Base-by-base conservation (phyloP, 37 sponge, comb jelly and placozoan genomes). In the Spongia lamella region DNA sequence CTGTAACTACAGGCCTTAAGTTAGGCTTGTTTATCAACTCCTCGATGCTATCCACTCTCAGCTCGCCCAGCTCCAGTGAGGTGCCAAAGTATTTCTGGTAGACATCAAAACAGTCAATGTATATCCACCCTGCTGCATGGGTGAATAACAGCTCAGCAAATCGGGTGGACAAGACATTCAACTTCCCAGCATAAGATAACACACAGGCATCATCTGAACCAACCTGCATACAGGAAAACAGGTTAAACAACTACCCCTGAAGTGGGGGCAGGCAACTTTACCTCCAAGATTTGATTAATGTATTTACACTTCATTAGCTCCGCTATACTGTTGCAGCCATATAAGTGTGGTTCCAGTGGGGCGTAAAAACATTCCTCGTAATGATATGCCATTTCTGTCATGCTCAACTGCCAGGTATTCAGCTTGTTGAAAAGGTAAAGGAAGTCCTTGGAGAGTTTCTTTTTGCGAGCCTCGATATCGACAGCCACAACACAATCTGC, bases 361-460 rank as follows among this genome's bases (percentile, higher is more conserved):
- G 54, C 63, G 0, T 66, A 76, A 29, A 50, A 77, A 66, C 88
- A 87, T 21, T 72, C 36, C 19, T 66, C 31, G 35, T 87, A 87
- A 19, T 51, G 26, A 22, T 53, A 11, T 29, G 52, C 52, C 64
- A 87, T 34, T 13, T 53, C 52, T 20, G 30, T 30, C 35, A 87
- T 6, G 26, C 38, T 40, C 58, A 77, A 27, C 51, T 40, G 29
- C 38, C 70, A 70, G 29, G 37, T 26, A 16, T 70, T n/a, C 0
- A 72, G 59, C 32, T 82, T 78, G 21, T 70, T 64, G 55, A 87
- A 87, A 65, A 87, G 61, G 72, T 81, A 61, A 1, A 70, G 66
- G 29, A 87, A 70, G 70, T 87, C 88, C 35, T 33, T 33, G 51
- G 37, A 20, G 11, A 87, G 78, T 65, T 87, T 87, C 63, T 25